Evolutionary conservation across 2,797 vertebrate species (phyloP).

Genomic region (Rhynchonycteris naso): DNA sequence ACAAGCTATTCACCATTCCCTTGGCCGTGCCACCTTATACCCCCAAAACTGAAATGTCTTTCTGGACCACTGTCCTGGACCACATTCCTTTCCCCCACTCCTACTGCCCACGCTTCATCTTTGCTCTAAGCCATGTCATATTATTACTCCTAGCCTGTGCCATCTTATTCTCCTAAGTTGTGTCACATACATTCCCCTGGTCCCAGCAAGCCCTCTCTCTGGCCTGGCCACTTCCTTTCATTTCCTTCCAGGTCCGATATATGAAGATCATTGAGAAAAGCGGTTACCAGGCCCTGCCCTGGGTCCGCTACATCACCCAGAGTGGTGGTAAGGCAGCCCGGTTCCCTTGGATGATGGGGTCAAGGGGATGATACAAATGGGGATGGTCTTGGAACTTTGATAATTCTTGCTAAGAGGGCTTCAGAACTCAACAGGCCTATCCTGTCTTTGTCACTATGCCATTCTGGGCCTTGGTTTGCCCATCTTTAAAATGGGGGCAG

Average conservation of each 20-base stretch:
- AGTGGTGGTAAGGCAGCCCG: conserved; percentile 90
- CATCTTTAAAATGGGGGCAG: background rate
- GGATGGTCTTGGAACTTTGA: background rate
- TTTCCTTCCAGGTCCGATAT: conserved; percentile 90
- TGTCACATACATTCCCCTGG: background rate
- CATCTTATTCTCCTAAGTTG: background rate
- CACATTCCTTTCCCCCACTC: background rate
- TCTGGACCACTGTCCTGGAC: background rate
- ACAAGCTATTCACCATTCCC: background rate
- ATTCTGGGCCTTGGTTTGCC: background rate
- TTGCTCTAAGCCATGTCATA: background rate
- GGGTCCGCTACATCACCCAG: conserved; percentile 98
- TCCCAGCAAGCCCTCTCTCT: background rate
- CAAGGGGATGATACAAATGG: background rate
- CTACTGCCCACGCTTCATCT: background rate
- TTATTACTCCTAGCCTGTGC: background rate
- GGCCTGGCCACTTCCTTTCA: background rate
- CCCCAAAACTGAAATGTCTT: background rate
- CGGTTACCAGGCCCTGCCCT: conserved; percentile 95
- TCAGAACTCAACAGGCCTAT: background rate
- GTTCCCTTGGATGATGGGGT: background rate
- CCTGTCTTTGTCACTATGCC: background rate
- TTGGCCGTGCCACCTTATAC: background rate
- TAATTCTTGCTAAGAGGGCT: background rate
- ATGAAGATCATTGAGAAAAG: conserved; percentile 99